Evolutionary conservation across 1,140 invertebrate species (phyloP).

Genomic region (Pogonognathellus flavescens): DNA sequence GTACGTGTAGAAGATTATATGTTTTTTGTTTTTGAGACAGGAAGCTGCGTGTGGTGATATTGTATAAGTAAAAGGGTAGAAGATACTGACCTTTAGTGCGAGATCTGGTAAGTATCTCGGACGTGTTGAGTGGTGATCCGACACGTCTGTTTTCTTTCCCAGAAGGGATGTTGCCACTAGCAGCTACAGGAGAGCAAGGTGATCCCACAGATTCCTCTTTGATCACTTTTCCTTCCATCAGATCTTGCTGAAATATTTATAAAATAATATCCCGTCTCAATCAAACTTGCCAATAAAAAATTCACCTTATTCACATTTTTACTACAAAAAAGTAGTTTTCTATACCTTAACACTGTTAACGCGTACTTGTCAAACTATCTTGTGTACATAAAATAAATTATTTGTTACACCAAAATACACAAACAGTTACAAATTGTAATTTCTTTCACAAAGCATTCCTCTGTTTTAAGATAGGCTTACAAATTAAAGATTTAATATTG

Average conservation of each 20-base stretch:
- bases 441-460: too few species aligned
- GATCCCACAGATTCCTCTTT: conserved; percentile 65
- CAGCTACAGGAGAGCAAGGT: conserved; percentile 55
- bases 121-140: conserved; percentile 61
- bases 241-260: conserved; percentile 65
- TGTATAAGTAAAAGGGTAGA: not conserved
- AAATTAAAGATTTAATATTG: too few species aligned
- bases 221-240: conserved; percentile 67
- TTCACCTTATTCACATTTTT: too few species aligned
- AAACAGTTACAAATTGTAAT: too few species aligned
- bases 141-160: conserved; percentile 67
- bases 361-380: too few species aligned
- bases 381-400: too few species aligned
- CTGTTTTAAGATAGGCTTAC: too few species aligned
- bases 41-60: not conserved
- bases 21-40: not conserved
- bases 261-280: conserved; percentile 61
- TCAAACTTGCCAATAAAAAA: not conserved
- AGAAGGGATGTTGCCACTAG: conserved; percentile 50
- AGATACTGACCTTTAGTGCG: conserved; percentile 65
- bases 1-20: too few species aligned
- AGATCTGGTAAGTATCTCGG: conserved; percentile 66
- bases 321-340: too few species aligned
- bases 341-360: too few species aligned
- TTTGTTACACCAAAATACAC: too few species aligned